Evolutionary conservation across 2,113 vertebrate species (phyloP).

Genomic region (Triplophysa rosa): DNA sequence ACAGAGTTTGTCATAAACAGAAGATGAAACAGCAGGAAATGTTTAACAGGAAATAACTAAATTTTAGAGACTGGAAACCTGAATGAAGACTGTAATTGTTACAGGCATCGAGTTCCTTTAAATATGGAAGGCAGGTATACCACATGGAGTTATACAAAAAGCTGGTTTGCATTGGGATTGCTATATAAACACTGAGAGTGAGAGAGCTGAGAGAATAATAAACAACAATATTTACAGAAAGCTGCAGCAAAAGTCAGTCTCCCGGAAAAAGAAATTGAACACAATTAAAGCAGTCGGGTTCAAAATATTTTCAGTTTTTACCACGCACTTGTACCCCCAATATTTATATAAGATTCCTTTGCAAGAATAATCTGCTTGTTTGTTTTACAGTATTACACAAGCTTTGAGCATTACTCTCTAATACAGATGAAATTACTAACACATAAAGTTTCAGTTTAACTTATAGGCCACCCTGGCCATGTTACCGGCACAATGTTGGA

Average conservation of each 20-base stretch:
- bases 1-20: neutral
- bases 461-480: neutral
- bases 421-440: conserved; percentile 36
- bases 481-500: neutral
- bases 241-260: neutral
- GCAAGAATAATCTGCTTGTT: conserved; percentile 5
- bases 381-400: conserved; percentile 17
- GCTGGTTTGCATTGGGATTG: neutral
- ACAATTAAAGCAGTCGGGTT: neutral
- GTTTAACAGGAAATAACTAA: neutral
- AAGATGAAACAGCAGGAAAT: neutral
- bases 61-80: neutral
- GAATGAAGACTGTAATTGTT: neutral
- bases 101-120: neutral
- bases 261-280: neutral
- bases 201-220: neutral
- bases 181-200: neutral
- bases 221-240: neutral
- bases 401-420: conserved; percentile 16
- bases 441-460: conserved; percentile 32
- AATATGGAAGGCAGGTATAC: neutral
- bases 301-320: conserved; percentile 24
- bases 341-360: conserved; percentile 29
- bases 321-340: neutral
- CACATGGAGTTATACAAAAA: neutral